Base-by-base conservation (phyloP, 1,140 invertebrate genomes). In the Halesus radiatus region DNA sequence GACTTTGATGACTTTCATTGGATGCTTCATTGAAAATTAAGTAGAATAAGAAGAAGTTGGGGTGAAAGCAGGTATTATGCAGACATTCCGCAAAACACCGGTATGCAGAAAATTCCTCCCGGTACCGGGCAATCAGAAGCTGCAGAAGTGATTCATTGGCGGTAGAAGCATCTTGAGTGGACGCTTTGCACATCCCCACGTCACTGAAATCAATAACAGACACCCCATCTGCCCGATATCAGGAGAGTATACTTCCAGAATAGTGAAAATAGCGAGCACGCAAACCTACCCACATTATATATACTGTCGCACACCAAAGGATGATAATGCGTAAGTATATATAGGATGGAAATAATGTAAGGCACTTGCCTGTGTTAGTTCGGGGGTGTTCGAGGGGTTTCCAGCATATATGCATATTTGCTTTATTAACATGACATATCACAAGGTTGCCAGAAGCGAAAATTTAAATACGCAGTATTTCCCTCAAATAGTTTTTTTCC, bases 351-450 rank as follows among this genome's bases (percentile, higher is more conserved):
- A 50, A 45, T 50, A 70, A 45, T 70, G 73, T 60, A 62, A 76
- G 37, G n/a, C 20, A 10, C 23, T 76, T 16, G 32, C 18, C 29
- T 56, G 76, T 72, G 66, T 72, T 29, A 45, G 76, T 77, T 15
- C 50, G 66, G 52, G 76, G 64, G n/a, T n/a, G 23, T 58, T 37
- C 37, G 32, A 37, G 58, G 76, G 76, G 52, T 23, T 78, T 66
- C 37, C 22, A 78, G 66, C 76, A 66, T 78, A 78, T 78, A 78
- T 78, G 76, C 76, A 78, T 78, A 78, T 78, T 78, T 78, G 76
- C 76, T 78, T 78, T 78, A 78, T 78, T 68, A 78, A 68, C 62
- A 70, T 66, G 66, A 70, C 76, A 78, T 58, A 56, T 58, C 64
- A 56, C 66, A 78, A 64, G 76, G 76, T 8, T 78, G 60, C 60